Evolutionary conservation across 1,140 invertebrate genomes (phyloP).

Genomic region (Neodiprion pinetum): DNA sequence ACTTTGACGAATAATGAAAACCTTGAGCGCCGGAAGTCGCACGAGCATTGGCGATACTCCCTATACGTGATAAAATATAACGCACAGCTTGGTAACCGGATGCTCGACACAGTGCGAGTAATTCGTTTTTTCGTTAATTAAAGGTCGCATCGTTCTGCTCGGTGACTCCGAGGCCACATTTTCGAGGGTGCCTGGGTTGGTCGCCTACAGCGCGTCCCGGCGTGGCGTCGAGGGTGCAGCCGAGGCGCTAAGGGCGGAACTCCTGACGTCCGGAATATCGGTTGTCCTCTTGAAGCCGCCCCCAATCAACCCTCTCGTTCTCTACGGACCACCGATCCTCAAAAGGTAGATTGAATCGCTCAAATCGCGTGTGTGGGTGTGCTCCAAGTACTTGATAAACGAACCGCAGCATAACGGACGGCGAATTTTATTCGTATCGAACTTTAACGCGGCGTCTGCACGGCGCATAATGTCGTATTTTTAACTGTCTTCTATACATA

Average conservation of each 20-base stretch:
- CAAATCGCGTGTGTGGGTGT: too few relatives aligned
- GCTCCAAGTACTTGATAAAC: too few relatives aligned
- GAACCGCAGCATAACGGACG: too few relatives aligned
- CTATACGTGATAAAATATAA: too few relatives aligned
- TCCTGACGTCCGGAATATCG: slow-evolving; percentile 72
- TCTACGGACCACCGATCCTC: slow-evolving; percentile 67
- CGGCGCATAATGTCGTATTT: background rate
- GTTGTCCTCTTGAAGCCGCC: slow-evolving; percentile 80
- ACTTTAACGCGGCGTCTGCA: too few relatives aligned
- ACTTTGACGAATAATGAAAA: too few relatives aligned
- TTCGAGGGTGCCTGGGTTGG: slow-evolving; percentile 62
- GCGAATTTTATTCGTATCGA: too few relatives aligned
- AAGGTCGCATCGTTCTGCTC: slow-evolving; percentile 60
- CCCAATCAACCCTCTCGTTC: slow-evolving; percentile 68
- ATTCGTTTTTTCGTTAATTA: slow-evolving; percentile 19
- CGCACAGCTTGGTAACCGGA: background rate
- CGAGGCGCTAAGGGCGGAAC: slow-evolving; percentile 71
- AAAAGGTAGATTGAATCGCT: slow-evolving; percentile 53
- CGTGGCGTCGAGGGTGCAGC: slow-evolving; percentile 77
- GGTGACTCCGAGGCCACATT: slow-evolving; percentile 53
- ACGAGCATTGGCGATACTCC: too few relatives aligned
- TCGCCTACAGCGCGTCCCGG: slow-evolving; percentile 73
- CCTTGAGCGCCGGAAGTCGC: too few relatives aligned
- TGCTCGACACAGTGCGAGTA: background rate
- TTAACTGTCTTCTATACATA: slow-evolving; percentile 16